Conservation (phyloP, 2,888 invertebrate genomes). For the Agrochola litura region DNA sequence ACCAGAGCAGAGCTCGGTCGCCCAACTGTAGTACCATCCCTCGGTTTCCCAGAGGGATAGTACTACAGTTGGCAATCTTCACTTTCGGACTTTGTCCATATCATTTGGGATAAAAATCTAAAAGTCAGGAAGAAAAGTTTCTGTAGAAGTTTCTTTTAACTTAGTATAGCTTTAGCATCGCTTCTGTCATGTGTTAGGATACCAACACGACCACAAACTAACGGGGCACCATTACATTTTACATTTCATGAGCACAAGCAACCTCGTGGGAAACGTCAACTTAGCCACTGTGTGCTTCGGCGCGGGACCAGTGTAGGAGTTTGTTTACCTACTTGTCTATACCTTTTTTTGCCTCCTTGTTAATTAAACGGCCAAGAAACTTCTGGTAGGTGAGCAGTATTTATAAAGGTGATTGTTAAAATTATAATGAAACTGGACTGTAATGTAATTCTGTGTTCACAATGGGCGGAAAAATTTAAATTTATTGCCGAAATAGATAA, state of each 20-base stretch:
- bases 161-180: constrained; percentile 35
- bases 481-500: constrained; percentile 15
- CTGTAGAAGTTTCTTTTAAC: neutral
- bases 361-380: constrained; percentile 27
- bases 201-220: constrained; percentile 65
- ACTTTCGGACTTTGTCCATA: too few relatives aligned
- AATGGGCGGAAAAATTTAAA: constrained; percentile 28
- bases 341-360: constrained; percentile 31
- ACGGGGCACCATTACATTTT: constrained; percentile 80
- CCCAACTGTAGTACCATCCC: too few relatives aligned
- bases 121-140: neutral
- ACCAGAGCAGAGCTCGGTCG: too few relatives aligned
- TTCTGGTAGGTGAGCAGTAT: neutral
- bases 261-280: constrained; percentile 84
- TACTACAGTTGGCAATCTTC: neutral
- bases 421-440: neutral
- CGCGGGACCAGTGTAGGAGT: constrained; percentile 61
- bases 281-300: constrained; percentile 63
- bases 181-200: constrained; percentile 18
- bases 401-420: neutral
- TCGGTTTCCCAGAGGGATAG: too few relatives aligned
- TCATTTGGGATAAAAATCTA: neutral
- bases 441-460: neutral
- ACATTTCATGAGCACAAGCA: constrained; percentile 80
- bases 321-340: constrained; percentile 49